Evolutionary conservation across 2,797 vertebrate genomes (phyloP).

Genomic region (Cottoperca gobio): DNA sequence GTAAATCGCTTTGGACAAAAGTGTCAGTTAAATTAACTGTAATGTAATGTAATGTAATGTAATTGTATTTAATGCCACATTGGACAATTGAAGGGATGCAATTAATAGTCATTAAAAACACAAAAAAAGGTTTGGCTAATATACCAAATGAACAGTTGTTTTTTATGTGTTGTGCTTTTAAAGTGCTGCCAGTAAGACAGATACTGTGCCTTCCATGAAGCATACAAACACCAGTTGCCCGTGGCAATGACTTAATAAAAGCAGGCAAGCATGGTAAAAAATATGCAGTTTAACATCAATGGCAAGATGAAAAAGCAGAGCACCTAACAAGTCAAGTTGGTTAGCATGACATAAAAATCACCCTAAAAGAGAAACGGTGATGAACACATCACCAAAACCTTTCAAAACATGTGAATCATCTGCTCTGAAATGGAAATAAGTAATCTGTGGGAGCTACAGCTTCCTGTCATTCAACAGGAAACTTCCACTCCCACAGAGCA

Average conservation of each 20-base stretch:
- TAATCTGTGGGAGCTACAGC: constrained; percentile 61
- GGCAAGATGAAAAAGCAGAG: constrained; percentile 5
- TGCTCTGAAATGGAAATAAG: constrained; percentile 63
- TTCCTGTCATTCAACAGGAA: constrained; percentile 74
- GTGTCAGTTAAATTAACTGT: too few species aligned
- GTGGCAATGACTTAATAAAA: constrained; percentile 15
- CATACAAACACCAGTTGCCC: constrained; percentile 1
- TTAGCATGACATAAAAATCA: constrained; percentile 42
- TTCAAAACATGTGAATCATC: constrained; percentile 61
- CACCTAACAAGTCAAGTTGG: constrained; percentile 18
- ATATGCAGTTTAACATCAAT: constrained; percentile 34
- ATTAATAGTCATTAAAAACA: neutral
- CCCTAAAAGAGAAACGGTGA: constrained; percentile 44
- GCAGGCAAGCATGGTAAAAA: constrained; percentile 10
- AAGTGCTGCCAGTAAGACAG: neutral
- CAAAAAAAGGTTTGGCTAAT: neutral
- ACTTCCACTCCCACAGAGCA: constrained; percentile 59
- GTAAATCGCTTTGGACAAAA: too few species aligned
- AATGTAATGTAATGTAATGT: neutral
- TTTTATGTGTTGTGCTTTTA: neutral
- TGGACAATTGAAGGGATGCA: neutral
- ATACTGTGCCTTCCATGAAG: neutral
- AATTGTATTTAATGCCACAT: neutral
- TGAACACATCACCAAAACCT: constrained; percentile 49
- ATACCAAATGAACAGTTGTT: neutral